Evolutionary conservation across 2,888 invertebrate species (phyloP), one percentile per base, ranked within the genome.

Genomic region (Chymomyza fuscimana): DNA sequence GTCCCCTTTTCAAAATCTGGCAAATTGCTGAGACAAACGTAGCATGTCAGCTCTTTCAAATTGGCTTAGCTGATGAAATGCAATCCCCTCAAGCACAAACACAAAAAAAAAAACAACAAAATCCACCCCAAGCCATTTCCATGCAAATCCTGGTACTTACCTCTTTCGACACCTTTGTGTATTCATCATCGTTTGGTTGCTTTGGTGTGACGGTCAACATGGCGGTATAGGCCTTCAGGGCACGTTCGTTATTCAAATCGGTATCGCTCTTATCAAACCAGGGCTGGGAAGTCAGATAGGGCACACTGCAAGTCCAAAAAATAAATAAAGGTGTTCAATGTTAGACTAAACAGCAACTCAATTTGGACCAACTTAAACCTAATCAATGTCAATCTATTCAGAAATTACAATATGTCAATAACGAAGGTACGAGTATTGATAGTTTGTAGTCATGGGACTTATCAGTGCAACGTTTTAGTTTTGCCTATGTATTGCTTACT

Each of bases 131-230:
- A 32, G 9, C 7, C 32, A 32, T 7, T 32, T 32, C 9, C 7
- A 5, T 5, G 32, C 32, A 32, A 32, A 5, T 32, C 9, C 32
- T 9, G 32, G 1, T 58, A 79, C 86, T 90, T 84, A 96, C 95
- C 91, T 95, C 93, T 78, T 94, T 93, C 63, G 96, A 95, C 88
- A 97, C 97, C 70, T 95, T 94, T 62, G 94, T 92, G 91, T 97
- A 96, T 87, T 96, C 96, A 52, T 94, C 93, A 80, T 96, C 95
- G 87, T 96, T 94, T 0, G 96, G 96, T 7, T 96, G 95, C 16
- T 96, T 94, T 4, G 98, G 96, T 6, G 97, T 96, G 68, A 99
- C 96, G 0, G 97, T 97, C 63, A 98, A 93, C 70, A 99, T 93
- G 0, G 97, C 96, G 74, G 96, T 95, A 91, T 96, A 98, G 0